Percentiles rank a stretch among this genome's conserved stretches.
phyloP scores from a whole-genome alignment of 2,113 vertebrate species.

The Pan paniscus region DNA sequence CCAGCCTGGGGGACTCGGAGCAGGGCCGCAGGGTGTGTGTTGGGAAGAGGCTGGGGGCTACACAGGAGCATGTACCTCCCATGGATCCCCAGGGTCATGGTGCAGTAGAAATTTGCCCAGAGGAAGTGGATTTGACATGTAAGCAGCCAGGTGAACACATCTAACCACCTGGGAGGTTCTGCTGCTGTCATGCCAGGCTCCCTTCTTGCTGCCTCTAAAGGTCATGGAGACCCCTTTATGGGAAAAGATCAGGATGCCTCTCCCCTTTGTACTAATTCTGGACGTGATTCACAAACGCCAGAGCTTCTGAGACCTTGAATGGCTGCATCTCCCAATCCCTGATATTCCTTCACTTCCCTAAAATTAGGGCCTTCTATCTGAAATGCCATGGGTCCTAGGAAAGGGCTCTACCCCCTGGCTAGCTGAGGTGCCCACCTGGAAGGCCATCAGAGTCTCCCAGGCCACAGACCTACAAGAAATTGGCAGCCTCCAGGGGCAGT shows the following conservation, averaged over 20 bases:
- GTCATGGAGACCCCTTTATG: not conserved
- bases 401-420: not conserved
- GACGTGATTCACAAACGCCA: rapidly evolving
- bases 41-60: not conserved
- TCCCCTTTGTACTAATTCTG: not conserved
- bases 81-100: not conserved
- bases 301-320: not conserved
- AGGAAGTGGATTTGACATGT: not conserved
- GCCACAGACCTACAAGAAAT: not conserved
- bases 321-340: not conserved
- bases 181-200: not conserved
- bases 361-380: not conserved
- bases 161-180: not conserved
- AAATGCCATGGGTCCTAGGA: not conserved
- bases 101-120: not conserved
- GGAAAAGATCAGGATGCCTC: not conserved
- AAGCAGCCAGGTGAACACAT: not conserved
- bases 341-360: not conserved
- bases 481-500: not conserved
- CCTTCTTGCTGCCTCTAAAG: not conserved
- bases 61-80: not conserved
- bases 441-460: not conserved
- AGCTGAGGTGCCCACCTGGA: not conserved
- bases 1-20: not conserved
- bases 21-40: not conserved